These are phyloP conservation scores for Mormoops blainvillei DNA, from an alignment of 2,113 vertebrate species.

Conservation along the genomic window DNA sequence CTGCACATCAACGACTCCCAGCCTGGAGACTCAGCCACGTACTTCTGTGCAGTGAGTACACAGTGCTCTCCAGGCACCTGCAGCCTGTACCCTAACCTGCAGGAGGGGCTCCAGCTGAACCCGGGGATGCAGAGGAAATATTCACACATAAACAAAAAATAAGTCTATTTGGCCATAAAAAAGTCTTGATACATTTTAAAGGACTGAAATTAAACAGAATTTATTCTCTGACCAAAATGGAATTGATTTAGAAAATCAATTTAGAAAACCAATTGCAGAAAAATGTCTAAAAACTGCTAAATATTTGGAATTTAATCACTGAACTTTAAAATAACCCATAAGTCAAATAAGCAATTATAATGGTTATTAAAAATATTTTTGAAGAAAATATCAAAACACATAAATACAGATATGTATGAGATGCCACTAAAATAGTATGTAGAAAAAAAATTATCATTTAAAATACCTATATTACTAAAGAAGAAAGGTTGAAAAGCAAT, in stretches of 20 bases:
- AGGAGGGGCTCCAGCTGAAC: not conserved
- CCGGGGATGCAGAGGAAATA: not conserved
- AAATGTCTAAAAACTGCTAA: not conserved
- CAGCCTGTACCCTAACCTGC: not conserved
- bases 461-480: not conserved
- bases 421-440: not conserved
- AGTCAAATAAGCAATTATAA: not conserved
- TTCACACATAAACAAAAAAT: not conserved
- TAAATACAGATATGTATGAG: not conserved
- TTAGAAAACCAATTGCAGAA: not conserved
- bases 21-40: constrained; percentile 35
- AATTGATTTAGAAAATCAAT: not conserved
- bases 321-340: not conserved
- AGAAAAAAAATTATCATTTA: not conserved
- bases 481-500: not conserved
- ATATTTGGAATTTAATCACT: not conserved
- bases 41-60: constrained; percentile 42
- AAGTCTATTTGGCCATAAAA: not conserved
- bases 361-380: not conserved
- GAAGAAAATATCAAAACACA: not conserved
- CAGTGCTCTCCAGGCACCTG: not conserved
- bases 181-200: not conserved
- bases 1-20: not conserved
- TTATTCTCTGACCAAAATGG: not conserved
- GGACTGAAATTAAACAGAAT: not conserved